Conservation (phyloP, 2,888 invertebrate species). For the Campoplex nolae region DNA sequence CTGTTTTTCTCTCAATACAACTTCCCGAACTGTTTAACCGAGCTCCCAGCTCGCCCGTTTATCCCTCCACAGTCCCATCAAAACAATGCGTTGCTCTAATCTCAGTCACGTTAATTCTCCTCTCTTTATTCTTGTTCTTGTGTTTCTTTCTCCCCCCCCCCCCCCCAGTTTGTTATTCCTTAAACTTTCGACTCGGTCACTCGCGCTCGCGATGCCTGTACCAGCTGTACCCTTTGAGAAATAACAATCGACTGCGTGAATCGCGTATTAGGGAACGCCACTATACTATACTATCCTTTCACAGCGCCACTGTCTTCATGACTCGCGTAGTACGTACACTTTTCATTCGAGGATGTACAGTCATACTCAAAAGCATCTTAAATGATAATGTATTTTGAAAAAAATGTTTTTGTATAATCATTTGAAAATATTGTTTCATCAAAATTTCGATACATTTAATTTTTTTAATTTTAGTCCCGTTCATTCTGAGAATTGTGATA, state of each 20-base stretch:
- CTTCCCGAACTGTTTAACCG: constrained; percentile 24
- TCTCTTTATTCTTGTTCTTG: constrained; percentile 23
- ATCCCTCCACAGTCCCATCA: constrained; percentile 61
- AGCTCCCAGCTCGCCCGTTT: constrained; percentile 50
- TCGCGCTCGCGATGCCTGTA: neutral
- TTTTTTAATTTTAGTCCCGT: neutral
- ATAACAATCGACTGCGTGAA: constrained; percentile 13
- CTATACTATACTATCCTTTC: neutral
- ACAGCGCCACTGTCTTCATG: neutral
- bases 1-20: constrained; percentile 33
- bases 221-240: constrained; percentile 7
- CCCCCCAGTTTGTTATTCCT: constrained; percentile 1
- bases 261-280: neutral
- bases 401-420: neutral
- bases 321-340: constrained; percentile 6
- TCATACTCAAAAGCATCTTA: neutral
- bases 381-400: neutral
- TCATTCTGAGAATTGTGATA: neutral
- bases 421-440: neutral
- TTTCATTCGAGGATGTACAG: neutral
- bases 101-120: constrained; percentile 68
- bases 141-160: constrained; percentile 8
- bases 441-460: neutral
- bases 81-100: constrained; percentile 64
- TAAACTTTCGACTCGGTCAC: neutral